Evolutionary conservation across 2,888 invertebrate species (phyloP).

Genomic region (Tipula confusa): DNA sequence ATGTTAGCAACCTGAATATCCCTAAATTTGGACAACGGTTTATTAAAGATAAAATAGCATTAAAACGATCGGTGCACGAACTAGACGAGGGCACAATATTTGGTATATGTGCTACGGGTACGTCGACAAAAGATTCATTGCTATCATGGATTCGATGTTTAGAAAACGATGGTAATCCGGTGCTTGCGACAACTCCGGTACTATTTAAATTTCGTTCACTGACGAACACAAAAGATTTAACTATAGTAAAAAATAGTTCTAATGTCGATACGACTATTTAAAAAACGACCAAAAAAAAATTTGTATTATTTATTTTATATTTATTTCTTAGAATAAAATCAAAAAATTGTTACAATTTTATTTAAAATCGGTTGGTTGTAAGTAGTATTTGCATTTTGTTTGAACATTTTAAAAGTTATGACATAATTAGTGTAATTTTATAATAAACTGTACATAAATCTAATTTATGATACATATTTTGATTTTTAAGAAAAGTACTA

Average conservation of each 20-base stretch:
- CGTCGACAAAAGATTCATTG: conserved; percentile 83
- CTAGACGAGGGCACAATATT: conserved; percentile 89
- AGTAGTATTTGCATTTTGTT: background rate
- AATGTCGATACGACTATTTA: background rate
- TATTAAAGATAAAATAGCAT: conserved; percentile 47
- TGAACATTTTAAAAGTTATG: background rate
- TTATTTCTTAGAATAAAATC: background rate
- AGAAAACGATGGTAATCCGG: conserved; percentile 69
- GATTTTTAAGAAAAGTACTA: background rate
- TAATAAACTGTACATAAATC: background rate
- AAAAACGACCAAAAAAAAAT: background rate
- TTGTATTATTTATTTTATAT: conserved; percentile 16
- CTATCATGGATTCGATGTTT: conserved; percentile 86
- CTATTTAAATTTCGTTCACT: conserved; percentile 75
- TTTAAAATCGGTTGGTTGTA: background rate
- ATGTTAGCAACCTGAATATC: conserved; percentile 64
- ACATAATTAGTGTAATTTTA: too few species aligned
- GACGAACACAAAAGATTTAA: conserved; percentile 35
- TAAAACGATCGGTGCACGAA: conserved; percentile 73
- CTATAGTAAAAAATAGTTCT: conserved; percentile 21
- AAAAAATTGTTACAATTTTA: background rate
- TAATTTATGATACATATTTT: background rate
- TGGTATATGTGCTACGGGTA: conserved; percentile 85
- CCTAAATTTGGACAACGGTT: conserved; percentile 53
- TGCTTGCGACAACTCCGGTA: conserved; percentile 69